phyloP scores from a whole-genome alignment of 2,797 vertebrate species.

The Phataginus tricuspis region DNA sequence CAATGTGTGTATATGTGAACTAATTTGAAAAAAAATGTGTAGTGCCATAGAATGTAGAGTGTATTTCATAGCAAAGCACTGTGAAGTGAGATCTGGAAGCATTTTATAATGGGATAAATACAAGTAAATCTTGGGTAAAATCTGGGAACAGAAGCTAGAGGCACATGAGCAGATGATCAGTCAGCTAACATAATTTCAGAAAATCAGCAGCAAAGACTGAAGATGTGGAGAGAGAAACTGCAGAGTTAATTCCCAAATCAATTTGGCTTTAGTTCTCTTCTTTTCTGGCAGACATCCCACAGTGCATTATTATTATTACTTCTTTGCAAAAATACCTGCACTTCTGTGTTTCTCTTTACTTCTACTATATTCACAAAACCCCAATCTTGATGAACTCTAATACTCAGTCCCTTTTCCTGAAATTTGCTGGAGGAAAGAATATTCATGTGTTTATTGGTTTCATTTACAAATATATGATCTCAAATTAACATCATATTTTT shows the following conservation, averaged over 20 bases:
- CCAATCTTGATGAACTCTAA: background rate
- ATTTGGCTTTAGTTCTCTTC: conserved; percentile 25
- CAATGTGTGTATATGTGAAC: background rate
- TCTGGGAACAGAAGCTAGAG: background rate
- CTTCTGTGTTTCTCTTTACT: conserved; percentile 10
- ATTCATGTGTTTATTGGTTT: background rate
- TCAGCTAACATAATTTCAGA: conserved; percentile 43
- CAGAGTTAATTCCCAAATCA: conserved; percentile 44
- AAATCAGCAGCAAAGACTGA: conserved; percentile 21
- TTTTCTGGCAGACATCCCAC: conserved; percentile 31
- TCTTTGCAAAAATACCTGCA: conserved; percentile 22
- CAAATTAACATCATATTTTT: background rate
- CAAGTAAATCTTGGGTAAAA: background rate
- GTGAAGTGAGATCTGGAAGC: background rate
- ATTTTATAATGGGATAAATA: conserved; percentile 17
- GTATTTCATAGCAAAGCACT: background rate
- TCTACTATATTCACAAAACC: background rate
- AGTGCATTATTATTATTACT: background rate
- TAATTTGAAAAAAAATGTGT: background rate
- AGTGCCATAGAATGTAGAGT: background rate
- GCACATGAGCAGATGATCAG: background rate
- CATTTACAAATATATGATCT: background rate
- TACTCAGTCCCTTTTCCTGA: background rate
- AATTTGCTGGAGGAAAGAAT: background rate
- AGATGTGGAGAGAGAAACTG: background rate